Base-by-base conservation (phyloP, 1,140 invertebrate species). In the Neodiprion lecontei region DNA sequence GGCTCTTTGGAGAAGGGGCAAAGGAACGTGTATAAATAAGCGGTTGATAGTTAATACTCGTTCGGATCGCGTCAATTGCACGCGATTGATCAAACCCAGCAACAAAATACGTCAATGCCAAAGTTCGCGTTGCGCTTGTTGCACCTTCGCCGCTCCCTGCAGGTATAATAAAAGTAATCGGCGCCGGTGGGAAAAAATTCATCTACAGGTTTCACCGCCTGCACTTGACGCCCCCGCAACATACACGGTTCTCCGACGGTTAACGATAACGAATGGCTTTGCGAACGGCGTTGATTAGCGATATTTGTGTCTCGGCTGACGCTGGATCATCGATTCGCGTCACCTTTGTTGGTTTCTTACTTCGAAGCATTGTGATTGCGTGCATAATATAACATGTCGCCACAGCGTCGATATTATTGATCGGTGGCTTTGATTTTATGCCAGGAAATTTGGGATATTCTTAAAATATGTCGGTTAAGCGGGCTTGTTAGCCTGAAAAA, bases 321-420 rank as follows among this genome's bases (percentile, higher is more conserved):
- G 53, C n/a, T 8, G 53, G 7, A 17, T 12, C 53, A 61, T 61
- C 53, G 53, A 61, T 61, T 61, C 53, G 53, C 3, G 53, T 61
- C 53, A 61, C 11, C 53, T 61, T 61, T 61, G 53, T 61, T 61
- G 53, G n/a, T 61, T 40, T 61, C 53, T 61, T 61, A 61, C 53
- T 61, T 61, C 1, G 53, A 61, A 12, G 53, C 28, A 40, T 40
- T 40, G 28, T 40, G 5, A 2, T 1, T 40, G 28, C n/a, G 5
- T 40, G 5, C 28, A 40, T 1, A 40, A 17, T 61, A 5, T 61
- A 17, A 61, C 11, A 9, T 9, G 28, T 40, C 11, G 53, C 53
- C 53, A 17, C 53, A 9, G 11, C 4, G 53, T 61, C 5, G n/a
- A 40, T 40, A 40, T 40, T 5, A 40, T 40, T 40, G 28, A 40